Conservation (phyloP, 1,140 invertebrate species). For the Thaumetopoea pityocampa region DNA sequence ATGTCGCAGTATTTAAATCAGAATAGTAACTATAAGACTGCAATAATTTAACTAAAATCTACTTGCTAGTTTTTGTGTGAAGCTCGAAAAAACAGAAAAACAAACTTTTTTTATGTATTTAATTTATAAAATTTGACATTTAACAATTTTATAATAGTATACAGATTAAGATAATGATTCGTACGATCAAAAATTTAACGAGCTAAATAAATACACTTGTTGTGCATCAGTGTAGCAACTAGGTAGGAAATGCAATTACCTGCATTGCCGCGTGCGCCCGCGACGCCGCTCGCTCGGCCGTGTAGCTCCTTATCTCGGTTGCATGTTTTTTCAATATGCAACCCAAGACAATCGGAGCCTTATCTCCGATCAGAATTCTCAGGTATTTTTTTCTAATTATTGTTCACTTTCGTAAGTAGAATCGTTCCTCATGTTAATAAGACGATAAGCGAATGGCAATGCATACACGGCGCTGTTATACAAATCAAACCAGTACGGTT, state of each 20-base stretch:
- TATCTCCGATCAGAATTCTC: constrained; percentile 72
- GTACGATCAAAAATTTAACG: constrained; percentile 25
- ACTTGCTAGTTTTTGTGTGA: no score
- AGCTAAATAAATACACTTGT: constrained; percentile 38
- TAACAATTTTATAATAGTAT: no score
- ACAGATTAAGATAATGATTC: no score
- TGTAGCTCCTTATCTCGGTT: constrained; percentile 71
- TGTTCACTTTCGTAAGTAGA: constrained; percentile 58
- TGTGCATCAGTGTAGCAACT: constrained; percentile 59
- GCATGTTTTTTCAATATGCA: constrained; percentile 75
- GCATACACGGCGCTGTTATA: no score
- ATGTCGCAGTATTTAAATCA: no score
- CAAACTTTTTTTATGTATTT: no score
- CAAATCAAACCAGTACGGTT: no score
- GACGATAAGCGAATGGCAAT: constrained; percentile 21
- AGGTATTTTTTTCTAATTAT: constrained; percentile 72
- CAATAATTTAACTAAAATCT: no score
- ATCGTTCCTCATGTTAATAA: constrained; percentile 59
- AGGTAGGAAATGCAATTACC: constrained; percentile 71
- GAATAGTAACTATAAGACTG: no score
- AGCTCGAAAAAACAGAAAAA: no score
- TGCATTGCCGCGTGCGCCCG: constrained; percentile 44
- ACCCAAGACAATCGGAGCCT: constrained; percentile 63
- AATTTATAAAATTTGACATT: no score
- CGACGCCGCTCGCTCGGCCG: constrained; percentile 62